Base-by-base conservation (phyloP, 2,888 invertebrate genomes). In the Apoda limacodes region DNA sequence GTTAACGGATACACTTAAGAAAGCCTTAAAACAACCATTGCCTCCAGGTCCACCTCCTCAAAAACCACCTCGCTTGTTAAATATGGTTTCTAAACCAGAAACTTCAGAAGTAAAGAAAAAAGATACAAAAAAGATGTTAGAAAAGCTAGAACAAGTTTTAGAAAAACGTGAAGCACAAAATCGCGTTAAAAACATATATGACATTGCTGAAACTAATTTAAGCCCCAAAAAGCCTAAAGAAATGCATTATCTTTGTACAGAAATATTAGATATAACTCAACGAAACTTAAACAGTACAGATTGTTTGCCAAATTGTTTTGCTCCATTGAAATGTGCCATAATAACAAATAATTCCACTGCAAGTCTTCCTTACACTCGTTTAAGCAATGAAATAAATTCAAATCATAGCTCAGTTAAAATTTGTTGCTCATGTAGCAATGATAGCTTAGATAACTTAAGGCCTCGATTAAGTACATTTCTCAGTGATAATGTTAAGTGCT, bases 1-100 rank as follows among this genome's bases (percentile, higher is more conserved):
- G n/a, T 42, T 82, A 27, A 80, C 85, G 0, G 87, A 87, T 43
- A 87, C 86, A 1, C 61, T 89, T 19, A 86, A 85, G 52, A 83
- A 83, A 39, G 88, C 87, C 10, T 61, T 89, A 24, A 85, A 85
- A 51, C 84, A 87, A 42, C 89, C 89, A 0, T 50, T 90, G 26
- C 90, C 90, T 0, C 39, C 63, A 3, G 89, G 89, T 0, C 89
- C 89, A 4, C 88, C 90, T 1, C 91, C 90, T 0, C 86, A 86
- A 48, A 90, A 91, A 55, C 90, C 91, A 2, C 91, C 90, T 0
- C 63, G 90, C 39, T 84, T 83, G 1, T 87, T 88, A 46, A 68
- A 70, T 20, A 70, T 42, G 12, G 43, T 57, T 0, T 47, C 66
- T 1, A 56, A 52, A 5, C 48, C 47, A 4, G 63, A 61, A 48